These are phyloP conservation scores for Pygoscelis adeliae DNA, from an alignment of 2,113 vertebrate species.

Conservation along the genomic window DNA sequence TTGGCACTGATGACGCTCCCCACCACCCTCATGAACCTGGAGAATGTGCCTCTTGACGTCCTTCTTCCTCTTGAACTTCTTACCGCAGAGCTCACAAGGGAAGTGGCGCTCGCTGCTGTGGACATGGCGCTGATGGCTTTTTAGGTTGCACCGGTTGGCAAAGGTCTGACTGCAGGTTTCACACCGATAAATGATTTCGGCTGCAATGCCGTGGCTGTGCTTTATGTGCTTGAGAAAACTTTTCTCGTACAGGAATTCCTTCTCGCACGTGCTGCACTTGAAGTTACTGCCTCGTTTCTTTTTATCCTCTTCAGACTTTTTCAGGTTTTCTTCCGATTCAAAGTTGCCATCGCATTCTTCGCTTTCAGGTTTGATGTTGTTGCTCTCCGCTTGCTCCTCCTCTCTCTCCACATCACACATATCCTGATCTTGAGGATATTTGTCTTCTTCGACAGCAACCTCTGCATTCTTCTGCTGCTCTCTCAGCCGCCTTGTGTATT, in stretches of 20 bases:
- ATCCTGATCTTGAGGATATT: not conserved
- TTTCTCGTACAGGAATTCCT: slow-evolving; percentile 79
- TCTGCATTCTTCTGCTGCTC: slow-evolving; percentile 70
- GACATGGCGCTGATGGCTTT: slow-evolving; percentile 93
- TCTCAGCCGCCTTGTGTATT: slow-evolving; percentile 72
- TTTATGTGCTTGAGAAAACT: slow-evolving; percentile 80
- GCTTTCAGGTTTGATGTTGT: not conserved
- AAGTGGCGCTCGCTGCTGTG: slow-evolving; percentile 93
- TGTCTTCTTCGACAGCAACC: not conserved
- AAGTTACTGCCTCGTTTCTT: slow-evolving; percentile 75
- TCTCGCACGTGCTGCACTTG: slow-evolving; percentile 77
- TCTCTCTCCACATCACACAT: not conserved
- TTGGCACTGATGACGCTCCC: slow-evolving; percentile 82
- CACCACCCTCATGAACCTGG: slow-evolving; percentile 93
- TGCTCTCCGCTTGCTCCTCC: not conserved
- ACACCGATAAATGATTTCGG: slow-evolving; percentile 85
- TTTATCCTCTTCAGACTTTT: slow-evolving; percentile 45
- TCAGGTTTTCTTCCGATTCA: not conserved
- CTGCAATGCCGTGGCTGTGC: slow-evolving; percentile 83
- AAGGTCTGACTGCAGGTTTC: slow-evolving; percentile 92
- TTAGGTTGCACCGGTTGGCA: slow-evolving; percentile 94
- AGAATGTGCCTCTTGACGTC: slow-evolving; percentile 91
- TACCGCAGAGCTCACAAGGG: slow-evolving; percentile 86
- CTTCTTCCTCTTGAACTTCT: slow-evolving; percentile 97
- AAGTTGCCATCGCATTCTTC: slow-evolving; percentile 13